phyloP scores from a whole-genome alignment of 2,888 invertebrate genomes.

The Philhelius pedissequus region DNA sequence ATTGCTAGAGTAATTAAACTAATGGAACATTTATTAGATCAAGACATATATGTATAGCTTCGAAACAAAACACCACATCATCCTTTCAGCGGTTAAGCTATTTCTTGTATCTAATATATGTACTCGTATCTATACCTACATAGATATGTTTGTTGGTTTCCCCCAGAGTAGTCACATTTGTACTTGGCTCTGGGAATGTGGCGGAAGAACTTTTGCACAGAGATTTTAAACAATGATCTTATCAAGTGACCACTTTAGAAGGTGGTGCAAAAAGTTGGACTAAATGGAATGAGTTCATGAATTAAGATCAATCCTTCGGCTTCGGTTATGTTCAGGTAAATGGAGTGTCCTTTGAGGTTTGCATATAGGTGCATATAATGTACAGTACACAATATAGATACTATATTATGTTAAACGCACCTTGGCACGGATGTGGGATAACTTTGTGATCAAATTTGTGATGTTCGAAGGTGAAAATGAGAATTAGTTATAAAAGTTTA shows the following conservation, averaged over 20 bases:
- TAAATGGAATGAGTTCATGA: background rate
- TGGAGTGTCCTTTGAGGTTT: constrained; percentile 2
- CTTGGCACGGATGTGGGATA: background rate
- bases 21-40: constrained; percentile 58
- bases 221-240: background rate
- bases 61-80: constrained; percentile 8
- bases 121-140: background rate
- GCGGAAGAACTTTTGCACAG: background rate
- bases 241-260: constrained; percentile 4
- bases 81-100: constrained; percentile 1
- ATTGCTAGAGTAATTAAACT: constrained; percentile 53
- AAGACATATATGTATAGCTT: constrained; percentile 21
- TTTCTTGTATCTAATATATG: background rate
- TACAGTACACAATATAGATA: too few relatives aligned
- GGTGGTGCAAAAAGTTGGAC: background rate
- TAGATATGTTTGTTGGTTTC: too few relatives aligned
- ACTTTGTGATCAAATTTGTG: background rate
- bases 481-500: too few relatives aligned
- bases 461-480: background rate
- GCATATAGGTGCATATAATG: background rate
- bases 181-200: background rate
- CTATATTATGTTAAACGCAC: background rate
- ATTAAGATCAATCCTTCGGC: background rate
- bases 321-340: background rate
- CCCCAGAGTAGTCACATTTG: too few relatives aligned